Percentiles rank a stretch among this genome's conserved stretches.
Conservation (phyloP, 2,113 vertebrate species). For the Melospiza melodia region DNA sequence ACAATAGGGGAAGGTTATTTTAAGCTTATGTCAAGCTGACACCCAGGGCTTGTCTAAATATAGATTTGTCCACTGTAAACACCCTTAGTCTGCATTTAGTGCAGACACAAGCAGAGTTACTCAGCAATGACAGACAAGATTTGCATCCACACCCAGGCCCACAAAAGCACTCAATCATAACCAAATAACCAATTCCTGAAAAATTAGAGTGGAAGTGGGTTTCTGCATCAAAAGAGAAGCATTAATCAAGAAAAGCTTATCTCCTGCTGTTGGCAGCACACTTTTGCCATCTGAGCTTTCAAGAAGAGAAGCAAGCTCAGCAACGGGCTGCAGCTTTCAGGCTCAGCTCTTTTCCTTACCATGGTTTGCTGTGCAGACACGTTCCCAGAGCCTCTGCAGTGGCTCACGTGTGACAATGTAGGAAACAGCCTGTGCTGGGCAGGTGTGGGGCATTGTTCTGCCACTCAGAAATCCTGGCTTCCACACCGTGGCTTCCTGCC, state of each 20-base stretch:
- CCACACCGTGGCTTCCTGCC: background rate
- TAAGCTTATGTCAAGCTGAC: slow-evolving; percentile 18
- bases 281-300: background rate
- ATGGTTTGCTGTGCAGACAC: accelerated
- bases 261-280: background rate
- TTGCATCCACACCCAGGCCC: background rate
- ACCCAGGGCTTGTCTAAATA: slow-evolving; percentile 22
- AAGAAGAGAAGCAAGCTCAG: background rate
- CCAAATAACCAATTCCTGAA: background rate
- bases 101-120: background rate
- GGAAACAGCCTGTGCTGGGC: background rate
- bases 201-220: background rate
- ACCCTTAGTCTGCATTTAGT: slow-evolving; percentile 29
- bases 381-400: background rate
- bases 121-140: background rate
- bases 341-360: background rate
- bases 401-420: background rate
- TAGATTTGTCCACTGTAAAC: slow-evolving; percentile 36
- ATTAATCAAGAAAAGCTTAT: background rate
- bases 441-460: background rate
- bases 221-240: background rate
- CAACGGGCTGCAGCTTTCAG: background rate
- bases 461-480: background rate
- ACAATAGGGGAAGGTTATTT: slow-evolving; percentile 18
- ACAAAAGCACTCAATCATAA: background rate